Base-by-base conservation (phyloP, 2,797 vertebrate species). In the Neostethus bicornis region DNA sequence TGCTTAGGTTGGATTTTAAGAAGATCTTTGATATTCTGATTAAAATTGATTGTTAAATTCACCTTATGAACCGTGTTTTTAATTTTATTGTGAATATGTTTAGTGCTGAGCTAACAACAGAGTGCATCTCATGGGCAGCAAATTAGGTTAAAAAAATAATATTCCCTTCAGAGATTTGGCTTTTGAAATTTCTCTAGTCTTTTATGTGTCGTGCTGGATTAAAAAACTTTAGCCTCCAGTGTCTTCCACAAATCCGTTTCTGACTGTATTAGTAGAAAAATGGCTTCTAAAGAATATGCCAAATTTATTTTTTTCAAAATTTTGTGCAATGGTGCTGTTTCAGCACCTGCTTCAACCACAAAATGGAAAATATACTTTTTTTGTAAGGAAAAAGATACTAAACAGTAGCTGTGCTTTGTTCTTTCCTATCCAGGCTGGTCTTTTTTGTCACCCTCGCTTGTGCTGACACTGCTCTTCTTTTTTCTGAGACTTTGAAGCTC, bases 41-140 rank as follows among this genome's bases (percentile, higher is more conserved):
- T 87, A 90, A 91, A 83, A 90, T 91, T 73, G 60, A 90, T 89
- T 77, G 68, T 89, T 87, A 84, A 85, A 87, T 89, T 80, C 89
- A 85, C 81, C 83, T 89, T 29, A 72, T 77, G 76, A 58, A 75
- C 66, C 70, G 71, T 78, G 71, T 84, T 84, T 80, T 34, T 34
- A 34, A 2, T 34, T 75, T 61, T 60, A 60, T 79, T 77, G 61
- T 80, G 71, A 75, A 85, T 86, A 80, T 88, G 81, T 83, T 87
- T 84, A 81, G 43, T 7, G 48, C 60, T 61, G 52, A 48, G 59
- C 64, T 77, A 59, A 26, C 58, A 68, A 66, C 16, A 14, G 63
- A 81, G 79, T 68, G 69, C 66, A 80, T 59, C 60, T 82, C 64
- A 72, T 77, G 80, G 75, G 62, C 65, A 58, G 71, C 61, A 82